Evolutionary conservation across 2,888 invertebrate species (phyloP).

Genomic region (Andricus quercusramuli): DNA sequence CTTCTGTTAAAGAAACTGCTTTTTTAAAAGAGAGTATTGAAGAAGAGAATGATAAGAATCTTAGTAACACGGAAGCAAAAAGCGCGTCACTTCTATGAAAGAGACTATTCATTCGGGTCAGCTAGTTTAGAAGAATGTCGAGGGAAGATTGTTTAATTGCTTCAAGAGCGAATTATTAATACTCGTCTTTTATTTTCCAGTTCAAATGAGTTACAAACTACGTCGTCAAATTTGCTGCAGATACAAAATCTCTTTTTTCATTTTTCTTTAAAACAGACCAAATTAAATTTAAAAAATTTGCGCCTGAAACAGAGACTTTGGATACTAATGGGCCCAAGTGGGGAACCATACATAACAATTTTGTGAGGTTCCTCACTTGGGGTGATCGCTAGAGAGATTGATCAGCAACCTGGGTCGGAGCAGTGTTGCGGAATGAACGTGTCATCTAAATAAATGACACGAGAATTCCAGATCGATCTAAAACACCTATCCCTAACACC

Average conservation of each 20-base stretch:
- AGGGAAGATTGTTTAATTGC: conserved; percentile 14
- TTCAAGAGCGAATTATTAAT: conserved; percentile 24
- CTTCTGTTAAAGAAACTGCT: too few relatives aligned
- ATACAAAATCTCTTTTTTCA: not conserved
- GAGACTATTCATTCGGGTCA: conserved; percentile 29
- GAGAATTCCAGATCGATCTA: too few relatives aligned
- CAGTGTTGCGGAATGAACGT: too few relatives aligned
- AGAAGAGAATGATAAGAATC: conserved; percentile 1
- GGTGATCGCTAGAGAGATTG: too few relatives aligned
- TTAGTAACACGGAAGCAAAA: conserved; percentile 19
- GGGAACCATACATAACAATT: too few relatives aligned
- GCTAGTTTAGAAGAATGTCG: conserved; percentile 14
- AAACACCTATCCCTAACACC: too few relatives aligned
- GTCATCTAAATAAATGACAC: too few relatives aligned
- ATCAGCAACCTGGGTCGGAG: too few relatives aligned
- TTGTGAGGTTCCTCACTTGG: too few relatives aligned
- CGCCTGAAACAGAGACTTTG: too few relatives aligned
- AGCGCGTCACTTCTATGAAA: conserved; percentile 19
- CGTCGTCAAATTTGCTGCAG: not conserved
- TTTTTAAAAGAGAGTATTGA: not conserved
- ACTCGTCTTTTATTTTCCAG: not conserved
- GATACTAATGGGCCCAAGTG: too few relatives aligned
- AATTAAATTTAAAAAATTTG: not conserved
- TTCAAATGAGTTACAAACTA: not conserved
- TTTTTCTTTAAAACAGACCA: not conserved